Conservation (phyloP, 2,797 vertebrate species). For the Falco biarmicus region DNA sequence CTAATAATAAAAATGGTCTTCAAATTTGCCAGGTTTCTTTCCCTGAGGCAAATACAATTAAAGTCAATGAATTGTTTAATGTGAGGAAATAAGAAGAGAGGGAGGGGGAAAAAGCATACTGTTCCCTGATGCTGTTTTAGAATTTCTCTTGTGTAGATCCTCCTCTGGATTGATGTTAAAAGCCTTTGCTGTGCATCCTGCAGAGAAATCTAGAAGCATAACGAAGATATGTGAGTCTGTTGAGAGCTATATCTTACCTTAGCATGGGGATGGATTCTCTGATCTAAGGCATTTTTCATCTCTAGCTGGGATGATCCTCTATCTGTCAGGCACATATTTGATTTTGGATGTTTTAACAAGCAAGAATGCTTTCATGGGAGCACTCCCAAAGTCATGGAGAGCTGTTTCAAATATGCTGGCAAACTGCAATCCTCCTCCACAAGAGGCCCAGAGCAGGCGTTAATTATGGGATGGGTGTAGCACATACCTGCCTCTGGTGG, state of each 20-base stretch:
- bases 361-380: constrained; percentile 27
- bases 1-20: constrained; percentile 59
- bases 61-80: constrained; percentile 67
- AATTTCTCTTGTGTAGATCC: constrained; percentile 21
- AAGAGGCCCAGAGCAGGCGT: neutral
- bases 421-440: constrained; percentile 21
- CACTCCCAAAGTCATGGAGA: neutral
- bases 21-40: constrained; percentile 53
- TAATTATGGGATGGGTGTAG: constrained; percentile 53
- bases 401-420: constrained; percentile 11
- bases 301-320: neutral
- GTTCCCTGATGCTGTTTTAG: constrained; percentile 16
- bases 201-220: constrained; percentile 2
- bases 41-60: constrained; percentile 26
- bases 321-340: constrained; percentile 18
- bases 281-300: constrained; percentile 24
- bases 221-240: neutral
- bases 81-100: constrained; percentile 49
- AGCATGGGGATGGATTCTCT: neutral
- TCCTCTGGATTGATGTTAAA: constrained; percentile 23
- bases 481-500: constrained; percentile 42
- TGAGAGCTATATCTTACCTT: neutral
- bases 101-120: neutral
- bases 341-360: constrained; percentile 10
- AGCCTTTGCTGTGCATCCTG: neutral